Conservation (phyloP, 2,888 invertebrate genomes). For the Furcula furcula region DNA sequence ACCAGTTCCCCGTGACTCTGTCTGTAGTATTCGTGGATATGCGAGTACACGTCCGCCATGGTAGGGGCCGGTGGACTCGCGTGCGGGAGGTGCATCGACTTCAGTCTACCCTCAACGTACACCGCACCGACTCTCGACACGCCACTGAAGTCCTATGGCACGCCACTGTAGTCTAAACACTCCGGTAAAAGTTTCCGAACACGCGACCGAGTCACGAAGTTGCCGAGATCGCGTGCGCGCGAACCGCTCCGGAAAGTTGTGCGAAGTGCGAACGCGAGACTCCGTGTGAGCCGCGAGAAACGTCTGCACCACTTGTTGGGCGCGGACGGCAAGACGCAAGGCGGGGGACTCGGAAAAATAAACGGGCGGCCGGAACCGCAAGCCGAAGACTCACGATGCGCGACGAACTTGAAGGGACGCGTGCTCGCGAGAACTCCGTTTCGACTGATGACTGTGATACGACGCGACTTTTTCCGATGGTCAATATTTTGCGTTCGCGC, state of each 20-base stretch:
- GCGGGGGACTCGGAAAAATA: constrained; percentile 72
- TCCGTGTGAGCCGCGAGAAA: constrained; percentile 60
- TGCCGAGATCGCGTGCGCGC: constrained; percentile 56
- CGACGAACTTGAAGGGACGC: constrained; percentile 72
- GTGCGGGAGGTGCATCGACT: constrained; percentile 86
- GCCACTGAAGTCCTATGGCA: constrained; percentile 66
- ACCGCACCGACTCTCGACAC: constrained; percentile 59
- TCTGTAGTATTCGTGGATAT: constrained; percentile 89
- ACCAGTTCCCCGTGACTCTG: constrained; percentile 97
- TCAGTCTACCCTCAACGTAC: constrained; percentile 59
- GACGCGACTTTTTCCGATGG: constrained; percentile 83
- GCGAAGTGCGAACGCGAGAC: constrained; percentile 72
- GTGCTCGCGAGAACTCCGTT: constrained; percentile 76
- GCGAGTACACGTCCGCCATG: constrained; percentile 88
- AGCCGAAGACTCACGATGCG: constrained; percentile 78
- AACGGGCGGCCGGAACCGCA: constrained; percentile 69
- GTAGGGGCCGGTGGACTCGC: constrained; percentile 80
- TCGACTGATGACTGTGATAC: constrained; percentile 83
- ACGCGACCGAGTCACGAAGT: constrained; percentile 51
- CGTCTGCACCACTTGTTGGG: constrained; percentile 76
- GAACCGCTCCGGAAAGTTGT: constrained; percentile 68
- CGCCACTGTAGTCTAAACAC: constrained; percentile 62
- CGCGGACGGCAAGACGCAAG: constrained; percentile 71
- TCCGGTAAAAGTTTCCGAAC: constrained; percentile 64
- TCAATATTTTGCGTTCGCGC: constrained; percentile 83